A percentile compares a stretch with the other conserved stretches of the same genome.
Conservation (phyloP, 1,140 invertebrate species). For the Pinna nobilis region DNA sequence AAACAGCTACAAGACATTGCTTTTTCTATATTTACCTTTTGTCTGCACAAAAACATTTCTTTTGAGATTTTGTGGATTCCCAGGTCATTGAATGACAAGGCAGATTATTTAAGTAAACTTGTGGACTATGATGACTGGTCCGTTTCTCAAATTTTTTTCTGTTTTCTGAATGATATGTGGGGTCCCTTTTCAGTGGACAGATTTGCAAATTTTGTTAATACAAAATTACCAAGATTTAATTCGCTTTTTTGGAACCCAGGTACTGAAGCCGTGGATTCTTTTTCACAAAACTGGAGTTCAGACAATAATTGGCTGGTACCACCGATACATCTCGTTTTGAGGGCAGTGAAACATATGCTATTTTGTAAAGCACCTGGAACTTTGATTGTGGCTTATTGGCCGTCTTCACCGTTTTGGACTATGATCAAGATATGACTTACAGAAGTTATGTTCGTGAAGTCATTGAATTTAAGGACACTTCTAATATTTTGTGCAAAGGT, state of each 20-base stretch:
- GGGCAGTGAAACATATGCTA: not conserved
- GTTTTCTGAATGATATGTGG: conserved; percentile 2
- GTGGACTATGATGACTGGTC: conserved; percentile 19
- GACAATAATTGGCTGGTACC: conserved; percentile 30
- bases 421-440: not conserved
- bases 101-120: conserved; percentile 7
- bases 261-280: conserved; percentile 6
- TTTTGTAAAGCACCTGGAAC: not conserved
- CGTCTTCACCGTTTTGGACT: not conserved
- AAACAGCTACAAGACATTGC: not conserved
- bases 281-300: not conserved
- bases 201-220: conserved; percentile 5
- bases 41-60: not conserved
- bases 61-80: conserved; percentile 2
- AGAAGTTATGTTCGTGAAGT: conserved; percentile 1
- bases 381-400: not conserved
- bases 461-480: not conserved
- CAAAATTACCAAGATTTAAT: conserved; percentile 20
- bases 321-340: not conserved
- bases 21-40: not conserved
- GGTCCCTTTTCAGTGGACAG: conserved; percentile 1
- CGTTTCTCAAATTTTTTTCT: not conserved
- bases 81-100: not conserved
- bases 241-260: conserved; percentile 10
- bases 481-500: not conserved